Percentiles rank a stretch among this genome's conserved stretches.
Conservation (phyloP, 2,113 vertebrate genomes). For the Hippocampus mohnikei region DNA sequence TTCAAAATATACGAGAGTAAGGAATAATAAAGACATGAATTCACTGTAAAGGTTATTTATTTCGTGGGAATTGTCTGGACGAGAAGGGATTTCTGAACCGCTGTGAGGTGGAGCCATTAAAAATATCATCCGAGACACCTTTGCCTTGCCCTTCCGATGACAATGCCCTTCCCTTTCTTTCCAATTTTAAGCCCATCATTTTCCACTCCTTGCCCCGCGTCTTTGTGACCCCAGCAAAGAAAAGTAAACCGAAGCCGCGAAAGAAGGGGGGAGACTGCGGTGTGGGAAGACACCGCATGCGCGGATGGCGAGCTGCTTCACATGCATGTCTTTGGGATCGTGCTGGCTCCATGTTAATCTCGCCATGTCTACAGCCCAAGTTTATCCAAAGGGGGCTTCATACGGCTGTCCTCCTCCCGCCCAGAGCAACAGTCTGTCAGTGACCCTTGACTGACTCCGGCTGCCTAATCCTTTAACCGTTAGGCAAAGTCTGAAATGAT, state of each 20-base stretch:
- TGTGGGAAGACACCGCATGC: conserved; percentile 33
- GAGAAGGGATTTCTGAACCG: conserved; percentile 31
- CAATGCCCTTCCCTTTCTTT: conserved; percentile 69
- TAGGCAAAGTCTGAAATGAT: conserved; percentile 66
- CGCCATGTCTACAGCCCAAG: conserved; percentile 58
- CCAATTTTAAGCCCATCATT: conserved; percentile 54
- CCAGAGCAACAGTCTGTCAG: conserved; percentile 42
- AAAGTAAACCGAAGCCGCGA: conserved; percentile 52
- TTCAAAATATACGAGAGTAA: too few species aligned
- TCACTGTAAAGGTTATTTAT: conserved; percentile 10
- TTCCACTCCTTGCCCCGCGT: conserved; percentile 19
- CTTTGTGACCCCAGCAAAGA: conserved; percentile 45
- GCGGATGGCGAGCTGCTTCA: conserved; percentile 21
- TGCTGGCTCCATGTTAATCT: conserved; percentile 71
- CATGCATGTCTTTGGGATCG: conserved; percentile 48
- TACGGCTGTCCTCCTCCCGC: conserved; percentile 28
- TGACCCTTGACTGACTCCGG: conserved; percentile 61
- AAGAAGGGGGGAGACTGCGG: conserved; percentile 13
- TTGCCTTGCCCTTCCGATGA: conserved; percentile 69
- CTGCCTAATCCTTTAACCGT: conserved; percentile 61
- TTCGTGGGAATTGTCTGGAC: conserved; percentile 36
- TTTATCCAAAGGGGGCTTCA: conserved; percentile 62
- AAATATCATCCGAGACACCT: conserved; percentile 42
- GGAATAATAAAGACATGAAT: too few species aligned
- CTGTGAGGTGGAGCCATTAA: conserved; percentile 33